Evolutionary conservation across 2,113 vertebrate species (phyloP).

Genomic region (Myxocyprinus asiaticus): DNA sequence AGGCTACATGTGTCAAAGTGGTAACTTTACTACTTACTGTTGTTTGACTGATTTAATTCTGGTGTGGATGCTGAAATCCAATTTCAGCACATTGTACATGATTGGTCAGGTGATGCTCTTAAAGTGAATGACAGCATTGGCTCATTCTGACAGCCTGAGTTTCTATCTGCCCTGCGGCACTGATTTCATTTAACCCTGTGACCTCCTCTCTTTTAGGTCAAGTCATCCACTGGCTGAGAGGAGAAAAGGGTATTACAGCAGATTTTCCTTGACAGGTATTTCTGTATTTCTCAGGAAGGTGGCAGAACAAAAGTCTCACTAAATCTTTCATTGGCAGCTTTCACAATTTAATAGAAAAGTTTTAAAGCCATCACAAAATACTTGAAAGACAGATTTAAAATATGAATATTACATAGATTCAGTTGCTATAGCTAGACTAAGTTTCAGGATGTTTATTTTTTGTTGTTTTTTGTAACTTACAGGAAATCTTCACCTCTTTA

Average conservation of each 20-base stretch:
- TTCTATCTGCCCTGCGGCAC: constrained; percentile 18
- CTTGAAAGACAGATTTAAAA: not conserved
- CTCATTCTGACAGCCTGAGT: constrained; percentile 19
- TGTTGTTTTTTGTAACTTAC: not conserved
- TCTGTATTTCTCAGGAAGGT: not conserved
- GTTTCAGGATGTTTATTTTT: not conserved
- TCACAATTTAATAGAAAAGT: not conserved
- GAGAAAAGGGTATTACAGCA: not conserved
- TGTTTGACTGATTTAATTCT: constrained; percentile 7
- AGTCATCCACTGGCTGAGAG: not conserved
- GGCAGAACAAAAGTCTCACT: not conserved
- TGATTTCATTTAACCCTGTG: constrained; percentile 26
- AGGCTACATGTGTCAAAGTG: not conserved
- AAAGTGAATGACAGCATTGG: not conserved
- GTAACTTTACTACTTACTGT: not conserved
- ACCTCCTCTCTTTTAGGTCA: constrained; percentile 28
- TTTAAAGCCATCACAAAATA: not conserved
- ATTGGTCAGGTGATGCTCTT: constrained; percentile 26
- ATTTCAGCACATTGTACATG: not conserved
- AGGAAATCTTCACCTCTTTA: not conserved
- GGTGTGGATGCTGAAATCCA: constrained; percentile 17
- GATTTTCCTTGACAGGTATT: constrained; percentile 25
- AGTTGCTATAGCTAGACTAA: not conserved
- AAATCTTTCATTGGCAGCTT: not conserved
- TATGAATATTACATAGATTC: not conserved